Evolutionary conservation across 2,888 invertebrate genomes (phyloP).

Genomic region (Zeuzera pyrina): DNA sequence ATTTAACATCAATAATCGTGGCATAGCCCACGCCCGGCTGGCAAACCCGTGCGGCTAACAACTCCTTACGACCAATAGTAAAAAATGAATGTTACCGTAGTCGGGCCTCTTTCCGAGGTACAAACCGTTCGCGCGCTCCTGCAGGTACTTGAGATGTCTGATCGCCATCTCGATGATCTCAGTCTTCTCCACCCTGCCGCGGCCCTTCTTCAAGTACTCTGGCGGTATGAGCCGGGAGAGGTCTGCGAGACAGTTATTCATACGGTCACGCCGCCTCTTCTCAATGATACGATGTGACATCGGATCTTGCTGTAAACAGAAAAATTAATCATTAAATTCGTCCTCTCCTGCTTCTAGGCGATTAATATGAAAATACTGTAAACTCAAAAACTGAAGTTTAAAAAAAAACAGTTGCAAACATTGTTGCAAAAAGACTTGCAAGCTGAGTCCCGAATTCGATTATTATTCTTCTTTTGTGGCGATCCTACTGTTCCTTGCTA

Average conservation of each 20-base stretch:
- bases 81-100: constrained; percentile 14
- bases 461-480: no score
- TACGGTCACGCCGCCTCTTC: constrained; percentile 93
- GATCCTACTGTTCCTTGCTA: no score
- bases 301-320: constrained; percentile 87
- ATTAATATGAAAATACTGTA: no score
- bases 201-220: constrained; percentile 93
- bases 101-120: constrained; percentile 22
- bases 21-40: no score
- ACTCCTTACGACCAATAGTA: constrained; percentile 9
- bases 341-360: no score
- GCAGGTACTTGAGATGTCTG: constrained; percentile 91
- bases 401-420: no score
- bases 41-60: constrained; percentile 15
- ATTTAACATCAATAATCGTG: no score
- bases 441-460: no score
- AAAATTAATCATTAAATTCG: not conserved
- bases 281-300: constrained; percentile 98
- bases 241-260: constrained; percentile 98
- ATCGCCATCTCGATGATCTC: constrained; percentile 99
- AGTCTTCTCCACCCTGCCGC: constrained; percentile 96
- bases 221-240: constrained; percentile 93
- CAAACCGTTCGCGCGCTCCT: constrained; percentile 75
- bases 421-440: no score
- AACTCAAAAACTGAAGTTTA: no score